A percentile compares a stretch with the other conserved stretches of the same genome.
phyloP scores from a whole-genome alignment of 2,888 invertebrate genomes.

The Leptinotarsa haldemani region DNA sequence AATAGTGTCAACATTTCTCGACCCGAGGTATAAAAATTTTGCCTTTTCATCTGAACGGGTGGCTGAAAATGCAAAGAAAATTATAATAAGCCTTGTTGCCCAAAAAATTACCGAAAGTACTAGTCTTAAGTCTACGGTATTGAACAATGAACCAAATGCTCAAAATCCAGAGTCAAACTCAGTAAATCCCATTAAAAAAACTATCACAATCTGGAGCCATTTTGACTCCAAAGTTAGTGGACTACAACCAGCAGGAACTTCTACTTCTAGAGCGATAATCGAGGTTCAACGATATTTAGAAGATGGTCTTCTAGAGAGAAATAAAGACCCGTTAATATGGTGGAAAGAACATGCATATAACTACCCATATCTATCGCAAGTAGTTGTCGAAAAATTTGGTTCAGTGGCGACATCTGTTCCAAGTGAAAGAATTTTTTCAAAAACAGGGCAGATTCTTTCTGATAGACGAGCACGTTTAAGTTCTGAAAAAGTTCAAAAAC shows the following conservation, averaged over 20 bases:
- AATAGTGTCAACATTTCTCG: constrained; percentile 25
- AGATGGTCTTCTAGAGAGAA: constrained; percentile 16
- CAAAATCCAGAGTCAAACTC: not conserved
- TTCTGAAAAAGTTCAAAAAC: constrained; percentile 15
- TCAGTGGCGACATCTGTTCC: constrained; percentile 28
- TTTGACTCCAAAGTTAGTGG: constrained; percentile 24
- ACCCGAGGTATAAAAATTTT: constrained; percentile 33
- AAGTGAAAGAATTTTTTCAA: constrained; percentile 25
- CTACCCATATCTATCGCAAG: constrained; percentile 13
- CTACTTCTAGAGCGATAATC: constrained; percentile 25
- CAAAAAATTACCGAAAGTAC: constrained; percentile 19
- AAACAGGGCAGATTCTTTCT: constrained; percentile 16
- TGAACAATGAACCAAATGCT: constrained; percentile 5
- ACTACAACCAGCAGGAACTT: constrained; percentile 18
- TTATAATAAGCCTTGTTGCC: constrained; percentile 22
- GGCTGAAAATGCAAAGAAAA: constrained; percentile 24
- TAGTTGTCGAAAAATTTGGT: constrained; percentile 21
- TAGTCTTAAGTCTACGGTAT: not conserved
- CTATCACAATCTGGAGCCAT: constrained; percentile 24
- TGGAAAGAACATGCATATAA: constrained; percentile 23
- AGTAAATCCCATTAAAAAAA: constrained; percentile 6
- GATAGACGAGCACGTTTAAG: constrained; percentile 10
- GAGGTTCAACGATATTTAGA: constrained; percentile 34
- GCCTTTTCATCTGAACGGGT: constrained; percentile 25
- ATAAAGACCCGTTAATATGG: constrained; percentile 27